A percentile compares a stretch with the other conserved stretches of the same genome.
phyloP scores from a whole-genome alignment of 1,140 invertebrate genomes.

The Sinella curviseta region DNA sequence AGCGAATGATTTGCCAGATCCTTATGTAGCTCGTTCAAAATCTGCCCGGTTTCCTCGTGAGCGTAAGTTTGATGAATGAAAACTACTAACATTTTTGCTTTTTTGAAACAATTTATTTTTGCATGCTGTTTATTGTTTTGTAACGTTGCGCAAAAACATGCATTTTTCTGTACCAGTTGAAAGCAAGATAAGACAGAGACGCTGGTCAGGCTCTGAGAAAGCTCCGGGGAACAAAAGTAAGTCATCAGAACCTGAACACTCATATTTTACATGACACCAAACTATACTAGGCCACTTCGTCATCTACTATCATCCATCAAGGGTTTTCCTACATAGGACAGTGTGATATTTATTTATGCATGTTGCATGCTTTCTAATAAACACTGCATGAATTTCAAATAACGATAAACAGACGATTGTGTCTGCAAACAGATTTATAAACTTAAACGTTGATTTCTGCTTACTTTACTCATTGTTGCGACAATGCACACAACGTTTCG shows the following conservation, averaged over 20 bases:
- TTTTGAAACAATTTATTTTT: background rate
- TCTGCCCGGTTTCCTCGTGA: constrained; percentile 53
- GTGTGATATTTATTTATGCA: no score
- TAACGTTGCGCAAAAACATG: background rate
- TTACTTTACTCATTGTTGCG: no score
- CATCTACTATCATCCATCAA: no score
- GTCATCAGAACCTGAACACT: constrained; percentile 20
- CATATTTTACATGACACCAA: background rate
- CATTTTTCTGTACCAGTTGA: constrained; percentile 41
- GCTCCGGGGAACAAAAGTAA: constrained; percentile 47
- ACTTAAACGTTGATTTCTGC: no score
- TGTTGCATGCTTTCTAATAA: no score
- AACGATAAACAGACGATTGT: no score
- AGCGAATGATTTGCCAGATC: constrained; percentile 52
- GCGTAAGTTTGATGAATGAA: constrained; percentile 49
- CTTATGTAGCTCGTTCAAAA: constrained; percentile 53
- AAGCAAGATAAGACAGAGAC: constrained; percentile 46
- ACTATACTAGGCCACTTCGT: no score
- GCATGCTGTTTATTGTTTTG: constrained; percentile 23
- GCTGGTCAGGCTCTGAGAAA: constrained; percentile 49
- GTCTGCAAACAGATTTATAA: no score
- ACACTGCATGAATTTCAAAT: no score
- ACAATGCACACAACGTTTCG: no score
- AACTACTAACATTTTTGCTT: constrained; percentile 6
- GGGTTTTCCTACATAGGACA: no score